phyloP scores from a whole-genome alignment of 2,888 invertebrate species.

The Agriopis marginaria region DNA sequence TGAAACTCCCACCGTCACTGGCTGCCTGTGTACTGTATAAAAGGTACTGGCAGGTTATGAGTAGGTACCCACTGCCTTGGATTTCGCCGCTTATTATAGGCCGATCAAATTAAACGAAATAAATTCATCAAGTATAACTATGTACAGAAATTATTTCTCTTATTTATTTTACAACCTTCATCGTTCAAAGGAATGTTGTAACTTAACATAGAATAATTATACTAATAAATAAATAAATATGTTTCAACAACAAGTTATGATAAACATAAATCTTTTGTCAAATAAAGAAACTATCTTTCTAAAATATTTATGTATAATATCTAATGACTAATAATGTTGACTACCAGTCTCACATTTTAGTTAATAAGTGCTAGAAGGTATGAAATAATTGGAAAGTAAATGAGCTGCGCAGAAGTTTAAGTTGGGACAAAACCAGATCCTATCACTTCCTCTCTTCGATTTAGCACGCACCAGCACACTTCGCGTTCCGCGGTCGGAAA shows the following conservation, averaged over 20 bases:
- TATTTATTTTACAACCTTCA: slow-evolving; percentile 77
- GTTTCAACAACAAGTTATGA: slow-evolving; percentile 69
- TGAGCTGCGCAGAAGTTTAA: slow-evolving; percentile 74
- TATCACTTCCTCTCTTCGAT: slow-evolving; percentile 66
- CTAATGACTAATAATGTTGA: slow-evolving; percentile 85
- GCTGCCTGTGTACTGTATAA: slow-evolving; percentile 8
- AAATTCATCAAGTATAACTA: slow-evolving; percentile 69
- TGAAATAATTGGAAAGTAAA: slow-evolving; percentile 78
- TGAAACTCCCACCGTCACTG: slow-evolving; percentile 38
- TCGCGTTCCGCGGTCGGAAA: slow-evolving; percentile 65
- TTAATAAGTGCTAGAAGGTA: slow-evolving; percentile 84
- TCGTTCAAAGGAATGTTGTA: slow-evolving; percentile 75
- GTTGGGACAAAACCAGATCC: slow-evolving; percentile 80
- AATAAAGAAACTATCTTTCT: slow-evolving; percentile 75
- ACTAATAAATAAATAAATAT: slow-evolving; percentile 73
- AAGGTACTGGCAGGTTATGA: background rate
- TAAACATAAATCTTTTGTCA: slow-evolving; percentile 73
- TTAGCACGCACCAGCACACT: slow-evolving; percentile 51
- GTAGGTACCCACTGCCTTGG: slow-evolving; percentile 6
- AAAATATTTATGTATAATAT: slow-evolving; percentile 81
- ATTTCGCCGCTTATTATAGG: slow-evolving; percentile 67
- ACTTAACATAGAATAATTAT: slow-evolving; percentile 70
- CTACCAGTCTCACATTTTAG: slow-evolving; percentile 87
- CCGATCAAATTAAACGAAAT: slow-evolving; percentile 70
- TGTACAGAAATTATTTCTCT: slow-evolving; percentile 69